Evolutionary conservation across 1,140 invertebrate species (phyloP).

Genomic region (Eufriesea mexicana): DNA sequence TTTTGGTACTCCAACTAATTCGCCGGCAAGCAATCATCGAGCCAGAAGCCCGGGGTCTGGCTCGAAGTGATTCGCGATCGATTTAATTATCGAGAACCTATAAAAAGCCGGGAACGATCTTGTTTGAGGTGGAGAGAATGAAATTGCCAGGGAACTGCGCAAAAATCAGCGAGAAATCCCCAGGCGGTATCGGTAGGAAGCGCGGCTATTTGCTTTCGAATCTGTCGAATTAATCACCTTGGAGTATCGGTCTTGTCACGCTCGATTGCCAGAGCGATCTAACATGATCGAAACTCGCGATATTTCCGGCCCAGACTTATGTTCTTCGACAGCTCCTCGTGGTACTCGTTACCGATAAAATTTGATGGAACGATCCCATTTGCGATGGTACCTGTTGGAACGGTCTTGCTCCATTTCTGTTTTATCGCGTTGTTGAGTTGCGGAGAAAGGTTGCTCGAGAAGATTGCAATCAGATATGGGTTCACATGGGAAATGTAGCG

Average conservation of each 20-base stretch:
- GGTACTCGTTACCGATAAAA: background rate
- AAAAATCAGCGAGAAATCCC: constrained; percentile 4
- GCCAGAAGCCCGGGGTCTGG: background rate
- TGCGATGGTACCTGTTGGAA: background rate
- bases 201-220: constrained; percentile 16
- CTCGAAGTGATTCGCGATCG: background rate
- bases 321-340: background rate
- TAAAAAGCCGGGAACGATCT: constrained; percentile 29
- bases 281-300: background rate
- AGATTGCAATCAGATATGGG: too few relatives aligned
- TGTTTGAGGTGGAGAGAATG: background rate
- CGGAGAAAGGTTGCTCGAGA: background rate
- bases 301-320: background rate
- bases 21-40: background rate
- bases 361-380: background rate
- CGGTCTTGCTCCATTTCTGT: background rate
- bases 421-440: background rate
- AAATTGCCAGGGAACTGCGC: background rate
- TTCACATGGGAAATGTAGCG: too few relatives aligned
- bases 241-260: constrained; percentile 8
- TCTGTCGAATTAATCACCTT: constrained; percentile 12
- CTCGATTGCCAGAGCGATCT: background rate
- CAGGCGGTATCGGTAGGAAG: background rate
- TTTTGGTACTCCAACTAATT: background rate
- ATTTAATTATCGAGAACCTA: constrained; percentile 52